Evolutionary conservation across 2,113 vertebrate genomes (phyloP), one percentile per base, ranked within the genome.

Genomic region (Halcyon malimbica): DNA sequence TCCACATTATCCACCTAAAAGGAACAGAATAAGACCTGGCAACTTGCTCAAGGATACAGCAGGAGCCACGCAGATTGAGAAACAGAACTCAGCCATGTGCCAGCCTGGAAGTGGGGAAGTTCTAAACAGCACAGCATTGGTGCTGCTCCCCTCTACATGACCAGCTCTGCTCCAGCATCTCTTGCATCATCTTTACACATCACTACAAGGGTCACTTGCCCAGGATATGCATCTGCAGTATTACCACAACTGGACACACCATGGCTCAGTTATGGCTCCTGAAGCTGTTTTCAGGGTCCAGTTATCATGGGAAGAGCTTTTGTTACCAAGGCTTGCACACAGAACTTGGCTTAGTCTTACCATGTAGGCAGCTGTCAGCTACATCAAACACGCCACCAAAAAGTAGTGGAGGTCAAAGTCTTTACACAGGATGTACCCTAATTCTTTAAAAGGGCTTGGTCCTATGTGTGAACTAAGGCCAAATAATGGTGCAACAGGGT

Each of bases 141-240:
- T 60, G 48, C 54, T 79, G 44, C 70, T 84, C 53, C 57, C n/a
- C 28, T 84, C 23, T 13, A 23, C 67, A 16, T 24, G 48, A 39
- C 71, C 86, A 90, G 88, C 75, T 77, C 82, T 63, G 54, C 60
- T 69, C 48, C 67, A 76, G 63, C 67, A 78, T 37, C 44, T 77
- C 74, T 60, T 63, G 37, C 51, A 19, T 78, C 73, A 50, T 4
- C 33, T 86, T 21, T 71, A 41, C 42, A 16, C 5, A 15, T 51
- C 78, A 68, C 51, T 67, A 4, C n/a, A 86, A 67, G 23, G 4
- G n/a, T 24, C 59, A 37, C 35, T 67, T 42, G 51, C 51, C 56
- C 80, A 69, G 69, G 79, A 39, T 50, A 64, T 0, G 10, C n/a
- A 35, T 48, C 70, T 94, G 83, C 59, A 74, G 31, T 24, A 53